Percentiles rank a stretch among this genome's conserved stretches.
These are phyloP conservation scores for Rhea americana DNA, from an alignment of 2,113 vertebrate genomes.

Conservation along the genomic window DNA sequence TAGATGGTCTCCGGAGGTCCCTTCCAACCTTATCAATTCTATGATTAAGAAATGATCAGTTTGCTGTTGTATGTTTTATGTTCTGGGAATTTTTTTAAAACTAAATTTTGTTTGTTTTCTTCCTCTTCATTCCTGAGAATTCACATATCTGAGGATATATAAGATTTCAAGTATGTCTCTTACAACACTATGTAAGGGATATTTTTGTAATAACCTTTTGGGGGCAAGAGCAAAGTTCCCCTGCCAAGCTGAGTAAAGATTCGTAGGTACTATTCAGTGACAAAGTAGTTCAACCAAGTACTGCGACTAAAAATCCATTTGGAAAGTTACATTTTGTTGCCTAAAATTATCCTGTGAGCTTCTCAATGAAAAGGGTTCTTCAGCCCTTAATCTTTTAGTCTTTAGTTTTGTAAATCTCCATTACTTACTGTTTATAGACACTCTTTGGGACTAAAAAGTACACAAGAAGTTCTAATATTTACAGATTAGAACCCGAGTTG, in stretches of 20 bases:
- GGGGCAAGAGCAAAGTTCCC: background rate
- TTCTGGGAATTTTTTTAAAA: background rate
- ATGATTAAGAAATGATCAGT: background rate
- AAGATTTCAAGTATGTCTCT: background rate
- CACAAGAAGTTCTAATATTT: background rate
- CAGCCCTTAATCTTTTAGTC: background rate
- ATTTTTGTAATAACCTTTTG: background rate
- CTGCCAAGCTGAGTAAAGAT: background rate
- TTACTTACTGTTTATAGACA: background rate
- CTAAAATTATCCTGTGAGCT: background rate
- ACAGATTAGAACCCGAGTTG: background rate
- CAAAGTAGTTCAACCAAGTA: background rate
- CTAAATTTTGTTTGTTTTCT: conserved; percentile 24
- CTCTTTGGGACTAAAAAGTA: background rate
- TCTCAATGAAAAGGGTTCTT: background rate
- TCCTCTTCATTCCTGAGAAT: background rate
- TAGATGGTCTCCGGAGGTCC: too few relatives aligned
- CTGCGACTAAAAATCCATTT: background rate
- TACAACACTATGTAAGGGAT: background rate
- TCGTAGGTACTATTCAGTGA: background rate
- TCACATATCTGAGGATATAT: background rate
- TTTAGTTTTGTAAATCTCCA: background rate
- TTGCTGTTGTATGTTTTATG: background rate
- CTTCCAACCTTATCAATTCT: too few relatives aligned
- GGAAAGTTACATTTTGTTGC: background rate